These are phyloP conservation scores for Cladopsammia gracilis DNA, from an alignment of 64 coral and sea anemone species.

Conservation along the genomic window DNA sequence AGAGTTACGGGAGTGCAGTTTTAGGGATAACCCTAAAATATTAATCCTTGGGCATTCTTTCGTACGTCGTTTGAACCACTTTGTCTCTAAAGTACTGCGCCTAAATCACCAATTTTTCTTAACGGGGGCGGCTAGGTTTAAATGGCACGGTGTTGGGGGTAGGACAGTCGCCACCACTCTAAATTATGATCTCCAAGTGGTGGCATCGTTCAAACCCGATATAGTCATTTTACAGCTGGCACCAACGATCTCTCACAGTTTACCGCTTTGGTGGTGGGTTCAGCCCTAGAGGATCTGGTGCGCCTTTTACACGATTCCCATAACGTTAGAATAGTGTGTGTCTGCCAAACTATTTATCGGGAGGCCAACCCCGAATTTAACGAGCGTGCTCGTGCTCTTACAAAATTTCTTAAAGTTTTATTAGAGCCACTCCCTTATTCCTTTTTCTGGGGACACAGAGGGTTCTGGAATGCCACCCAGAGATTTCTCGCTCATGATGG, in stretches of 20 bases:
- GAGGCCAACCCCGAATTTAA: background rate
- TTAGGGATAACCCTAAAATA: too few relatives aligned
- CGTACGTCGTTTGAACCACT: too few relatives aligned
- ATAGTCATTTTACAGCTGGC: slow-evolving; percentile 34
- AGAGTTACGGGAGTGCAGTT: too few relatives aligned
- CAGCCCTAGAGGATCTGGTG: slow-evolving; percentile 16
- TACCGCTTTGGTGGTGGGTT: background rate
- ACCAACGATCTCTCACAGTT: slow-evolving; percentile 24
- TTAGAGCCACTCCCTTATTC: slow-evolving; percentile 15
- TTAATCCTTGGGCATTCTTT: too few relatives aligned
- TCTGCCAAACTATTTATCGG: background rate
- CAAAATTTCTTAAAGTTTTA: background rate
- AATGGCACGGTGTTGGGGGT: slow-evolving; percentile 22
- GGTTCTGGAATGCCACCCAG: background rate
- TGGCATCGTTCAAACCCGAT: slow-evolving; percentile 6
- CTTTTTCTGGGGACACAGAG: slow-evolving; percentile 28
- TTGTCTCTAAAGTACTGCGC: too few relatives aligned
- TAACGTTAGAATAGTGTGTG: background rate
- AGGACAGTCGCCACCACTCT: background rate
- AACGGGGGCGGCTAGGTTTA: too few relatives aligned
- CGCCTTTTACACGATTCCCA: background rate
- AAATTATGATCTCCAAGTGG: slow-evolving; percentile 10
- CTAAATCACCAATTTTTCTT: too few relatives aligned
- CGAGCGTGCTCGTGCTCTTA: background rate
- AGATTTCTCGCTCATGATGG: background rate